Base-by-base conservation (phyloP, 2,113 vertebrate genomes). In the Pagrus major region DNA sequence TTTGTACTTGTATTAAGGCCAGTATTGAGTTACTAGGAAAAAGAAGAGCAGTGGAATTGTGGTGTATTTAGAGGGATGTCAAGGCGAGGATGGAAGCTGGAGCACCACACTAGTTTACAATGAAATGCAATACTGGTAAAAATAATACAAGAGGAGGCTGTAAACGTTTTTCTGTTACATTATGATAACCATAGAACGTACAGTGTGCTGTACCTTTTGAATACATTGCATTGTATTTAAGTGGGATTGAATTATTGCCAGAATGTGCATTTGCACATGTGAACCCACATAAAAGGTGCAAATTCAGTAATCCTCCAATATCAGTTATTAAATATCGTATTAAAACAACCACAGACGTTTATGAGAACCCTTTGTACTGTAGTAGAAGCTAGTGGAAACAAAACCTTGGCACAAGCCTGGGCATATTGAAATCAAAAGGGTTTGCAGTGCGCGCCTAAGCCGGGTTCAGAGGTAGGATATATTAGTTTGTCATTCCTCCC, bases 31-130 rank as follows among this genome's bases (percentile, higher is more conserved):
- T 85, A 71, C 73, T 20, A 61, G 66, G 63, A 80, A 82, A 67
- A 80, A 70, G 47, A 44, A 37, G 65, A 70, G 79, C 58, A 68
- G 74, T 78, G 76, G 69, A 77, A 71, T 31, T 76, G 55, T 60
- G 61, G 51, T n/a, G 41, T 84, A 51, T 88, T 89, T 80, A 76
- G 77, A 89, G 81, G 88, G 79, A 87, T 88, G 81, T 77, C 82
- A 83, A 83, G 85, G 88, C 71, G 67, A 87, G 61, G 77, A 90
- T 90, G 78, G 89, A 86, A 83, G 80, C 83, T 72, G 76, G 78
- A 80, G 47, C 29, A 14, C 55, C 35, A 5, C 70, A 23, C 29
- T 60, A 55, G 85, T 80, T 89, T 78, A 80, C 56, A 84, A 55
- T 81, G 71, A 78, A 84, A 86, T 58, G 42, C 47, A 87, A 85